A percentile compares a stretch with the other conserved stretches of the same genome.
phyloP scores from a whole-genome alignment of 1,140 invertebrate genomes.

The Panagrolaimus sp. region DNA sequence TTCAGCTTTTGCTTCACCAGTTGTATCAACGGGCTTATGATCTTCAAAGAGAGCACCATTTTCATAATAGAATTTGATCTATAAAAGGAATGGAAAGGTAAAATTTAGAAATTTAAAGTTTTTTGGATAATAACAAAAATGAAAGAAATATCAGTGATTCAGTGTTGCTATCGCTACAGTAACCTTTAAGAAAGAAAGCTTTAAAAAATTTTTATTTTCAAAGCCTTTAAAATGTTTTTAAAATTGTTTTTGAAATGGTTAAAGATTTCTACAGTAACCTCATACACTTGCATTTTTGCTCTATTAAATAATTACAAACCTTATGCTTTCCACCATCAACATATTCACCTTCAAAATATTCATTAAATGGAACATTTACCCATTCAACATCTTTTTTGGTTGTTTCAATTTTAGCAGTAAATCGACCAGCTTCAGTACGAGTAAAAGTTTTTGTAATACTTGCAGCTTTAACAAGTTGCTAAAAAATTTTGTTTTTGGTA shows the following conservation, averaged over 20 bases:
- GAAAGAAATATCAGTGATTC: no score
- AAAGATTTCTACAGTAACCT: no score
- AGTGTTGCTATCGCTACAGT: no score
- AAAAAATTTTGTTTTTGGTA: neutral
- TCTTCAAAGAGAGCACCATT: conserved; percentile 4
- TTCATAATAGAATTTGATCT: conserved; percentile 48
- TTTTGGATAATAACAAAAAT: no score
- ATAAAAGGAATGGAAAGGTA: no score
- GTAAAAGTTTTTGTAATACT: conserved; percentile 23
- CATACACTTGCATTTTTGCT: no score
- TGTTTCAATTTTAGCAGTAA: conserved; percentile 40
- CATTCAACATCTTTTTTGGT: conserved; percentile 48
- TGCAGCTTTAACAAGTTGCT: conserved; percentile 20
- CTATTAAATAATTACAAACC: conserved; percentile 24
- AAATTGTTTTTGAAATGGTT: no score
- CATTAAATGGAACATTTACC: conserved; percentile 30
- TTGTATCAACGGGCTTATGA: neutral
- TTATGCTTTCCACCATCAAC: conserved; percentile 43
- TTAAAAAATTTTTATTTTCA: no score
- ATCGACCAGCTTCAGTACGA: conserved; percentile 14
- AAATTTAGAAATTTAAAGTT: no score
- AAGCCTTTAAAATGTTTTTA: no score
- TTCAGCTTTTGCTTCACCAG: neutral
- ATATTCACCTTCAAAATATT: conserved; percentile 47
- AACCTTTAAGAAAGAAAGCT: no score